Evolutionary conservation across 1,140 invertebrate genomes (phyloP), one percentile per base, ranked within the genome.

Genomic region (Platyscapa corneri): DNA sequence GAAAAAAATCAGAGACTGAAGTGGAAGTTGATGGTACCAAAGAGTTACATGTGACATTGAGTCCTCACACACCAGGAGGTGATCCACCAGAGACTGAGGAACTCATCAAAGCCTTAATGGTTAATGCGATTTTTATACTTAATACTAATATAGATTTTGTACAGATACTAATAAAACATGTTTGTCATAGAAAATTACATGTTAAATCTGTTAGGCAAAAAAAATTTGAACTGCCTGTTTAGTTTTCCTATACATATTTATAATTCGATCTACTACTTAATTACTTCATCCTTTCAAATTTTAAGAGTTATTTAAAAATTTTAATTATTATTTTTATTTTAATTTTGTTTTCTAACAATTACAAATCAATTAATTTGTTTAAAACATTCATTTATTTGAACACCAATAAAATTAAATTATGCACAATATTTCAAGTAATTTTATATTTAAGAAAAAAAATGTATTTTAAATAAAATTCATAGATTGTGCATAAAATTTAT

Each of bases 61-160:
- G 97, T 88, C 97, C 97, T 3, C 95, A 95, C 86, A 95, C 96
- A 72, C 96, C 96, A 1, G 95, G 95, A 34, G 96, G 96, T n/a
- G 97, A 98, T 90, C 97, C 97, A 23, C 97, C 97, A 39, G 97
- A 98, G 90, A 97, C 97, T 2, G 97, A 98, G 91, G 97, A 98
- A 91, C 94, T 98, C 20, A 96, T 98, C 88, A 97, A 97, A 94
- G 95, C 96, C 76, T 90, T 95, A 86, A 94, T 95, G 93, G 95
- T 95, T 92, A 91, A 92, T 86, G 74, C 85, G 77, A 92, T 91
- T 89, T 89, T 64, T 88, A 82, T 87, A 74, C 32, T 74, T 75
- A 75, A 74, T 76, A 64, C 42, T 46, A 83, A 32, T 76, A 76
- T 30, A 82, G 49, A 78, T 74, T 65, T n/a, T 87, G 87, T 83